phyloP scores from a whole-genome alignment of 1,140 invertebrate species.

The Holcopasites calliopsidis region DNA sequence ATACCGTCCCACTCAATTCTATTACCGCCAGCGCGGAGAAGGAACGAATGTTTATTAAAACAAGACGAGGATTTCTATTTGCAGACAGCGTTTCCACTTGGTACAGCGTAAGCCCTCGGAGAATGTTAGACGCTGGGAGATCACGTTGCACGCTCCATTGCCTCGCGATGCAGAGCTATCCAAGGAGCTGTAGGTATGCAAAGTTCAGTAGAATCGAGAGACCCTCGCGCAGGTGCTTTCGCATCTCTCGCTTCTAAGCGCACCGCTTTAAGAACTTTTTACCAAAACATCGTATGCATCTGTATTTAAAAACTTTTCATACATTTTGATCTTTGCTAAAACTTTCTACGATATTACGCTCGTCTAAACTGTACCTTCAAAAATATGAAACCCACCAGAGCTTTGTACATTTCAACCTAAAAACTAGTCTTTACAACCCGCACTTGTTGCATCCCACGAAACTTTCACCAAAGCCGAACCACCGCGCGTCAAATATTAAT shows the following conservation, averaged over 20 bases:
- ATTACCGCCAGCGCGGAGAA: not conserved
- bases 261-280: not conserved
- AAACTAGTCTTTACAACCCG: too few relatives aligned
- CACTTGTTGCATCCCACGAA: conserved; percentile 16
- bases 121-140: not conserved
- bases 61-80: not conserved
- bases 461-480: not conserved
- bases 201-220: not conserved
- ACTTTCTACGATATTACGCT: not conserved
- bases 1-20: not conserved
- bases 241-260: not conserved
- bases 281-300: too few relatives aligned
- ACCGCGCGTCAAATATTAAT: not conserved
- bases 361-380: too few relatives aligned
- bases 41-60: not conserved
- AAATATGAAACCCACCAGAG: not conserved
- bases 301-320: not conserved
- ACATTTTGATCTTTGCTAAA: not conserved
- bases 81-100: too few relatives aligned
- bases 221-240: not conserved
- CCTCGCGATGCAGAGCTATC: not conserved
- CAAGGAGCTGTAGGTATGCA: not conserved
- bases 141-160: conserved; percentile 2
- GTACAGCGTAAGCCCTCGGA: not conserved
- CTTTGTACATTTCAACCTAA: too few relatives aligned